Conservation (phyloP, 2,113 vertebrate genomes). For the Austrofundulus limnaeus region DNA sequence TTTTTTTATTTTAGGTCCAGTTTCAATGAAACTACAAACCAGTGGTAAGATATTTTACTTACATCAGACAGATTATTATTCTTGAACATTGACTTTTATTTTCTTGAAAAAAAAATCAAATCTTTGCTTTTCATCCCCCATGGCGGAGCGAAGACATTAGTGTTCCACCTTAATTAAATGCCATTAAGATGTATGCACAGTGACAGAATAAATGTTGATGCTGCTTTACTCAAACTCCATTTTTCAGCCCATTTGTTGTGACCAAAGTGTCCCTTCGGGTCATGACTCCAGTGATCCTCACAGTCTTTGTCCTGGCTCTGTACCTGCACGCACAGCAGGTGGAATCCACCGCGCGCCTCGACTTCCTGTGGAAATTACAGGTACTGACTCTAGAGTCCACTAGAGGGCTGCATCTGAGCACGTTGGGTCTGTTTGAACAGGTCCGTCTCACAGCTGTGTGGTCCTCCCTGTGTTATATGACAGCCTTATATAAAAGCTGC, state of each 20-base stretch:
- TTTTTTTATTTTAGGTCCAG: conserved; percentile 61
- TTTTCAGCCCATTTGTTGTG: conserved; percentile 71
- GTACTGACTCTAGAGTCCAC: conserved; percentile 68
- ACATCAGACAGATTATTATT: neutral
- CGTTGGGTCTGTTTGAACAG: neutral
- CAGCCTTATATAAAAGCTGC: neutral
- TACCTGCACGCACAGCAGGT: conserved; percentile 97
- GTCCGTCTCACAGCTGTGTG: too few species aligned
- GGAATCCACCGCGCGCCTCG: conserved; percentile 93
- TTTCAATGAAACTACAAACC: conserved; percentile 83
- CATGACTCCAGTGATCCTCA: conserved; percentile 92
- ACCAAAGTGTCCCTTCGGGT: conserved; percentile 91
- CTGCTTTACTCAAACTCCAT: neutral
- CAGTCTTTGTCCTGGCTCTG: conserved; percentile 91
- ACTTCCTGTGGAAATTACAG: conserved; percentile 99
- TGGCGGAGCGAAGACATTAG: too few species aligned
- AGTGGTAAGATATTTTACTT: conserved; percentile 81
- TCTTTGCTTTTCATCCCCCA: too few species aligned
- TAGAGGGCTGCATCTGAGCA: conserved; percentile 28
- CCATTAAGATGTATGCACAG: too few species aligned
- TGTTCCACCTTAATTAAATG: too few species aligned
- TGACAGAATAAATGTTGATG: too few species aligned
- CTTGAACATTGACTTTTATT: neutral
- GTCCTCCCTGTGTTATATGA: too few species aligned
- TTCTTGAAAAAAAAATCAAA: too few species aligned